These are phyloP conservation scores for Neolamprologus fasciatus DNA, from an alignment of 2,113 vertebrate species.

Conservation along the genomic window DNA sequence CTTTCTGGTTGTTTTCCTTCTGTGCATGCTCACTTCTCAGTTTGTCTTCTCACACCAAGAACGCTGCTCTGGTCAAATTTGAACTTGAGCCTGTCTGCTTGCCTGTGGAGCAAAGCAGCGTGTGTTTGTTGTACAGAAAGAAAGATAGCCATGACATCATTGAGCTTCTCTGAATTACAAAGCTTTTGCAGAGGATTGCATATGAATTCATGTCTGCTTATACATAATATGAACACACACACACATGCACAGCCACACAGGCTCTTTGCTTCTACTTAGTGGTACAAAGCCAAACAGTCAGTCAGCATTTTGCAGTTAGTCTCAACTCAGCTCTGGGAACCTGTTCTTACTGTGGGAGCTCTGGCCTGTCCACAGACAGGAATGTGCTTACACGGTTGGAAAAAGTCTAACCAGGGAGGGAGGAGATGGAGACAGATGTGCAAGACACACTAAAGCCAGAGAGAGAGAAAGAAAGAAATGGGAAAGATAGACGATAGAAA, in stretches of 20 bases:
- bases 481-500: not conserved
- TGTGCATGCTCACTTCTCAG: not conserved
- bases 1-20: conserved; percentile 19
- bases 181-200: not conserved
- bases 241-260: not conserved
- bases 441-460: not conserved
- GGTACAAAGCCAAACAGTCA: not conserved
- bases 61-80: not conserved
- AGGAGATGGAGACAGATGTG: conserved; percentile 29
- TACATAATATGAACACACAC: not conserved
- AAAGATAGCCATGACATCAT: not conserved
- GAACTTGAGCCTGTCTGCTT: not conserved
- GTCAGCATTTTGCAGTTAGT: conserved; percentile 31
- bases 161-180: not conserved
- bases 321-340: conserved; percentile 32
- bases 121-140: not conserved
- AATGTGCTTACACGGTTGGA: conserved; percentile 70
- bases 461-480: not conserved
- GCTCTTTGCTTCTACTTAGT: not conserved
- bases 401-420: conserved; percentile 38
- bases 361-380: conserved; percentile 42
- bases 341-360: conserved; percentile 44
- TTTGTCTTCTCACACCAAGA: conserved; percentile 45
- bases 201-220: not conserved
- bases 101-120: not conserved